Evolutionary conservation across 2,797 vertebrate species (phyloP).

Genomic region (Crenuchus spilurus): DNA sequence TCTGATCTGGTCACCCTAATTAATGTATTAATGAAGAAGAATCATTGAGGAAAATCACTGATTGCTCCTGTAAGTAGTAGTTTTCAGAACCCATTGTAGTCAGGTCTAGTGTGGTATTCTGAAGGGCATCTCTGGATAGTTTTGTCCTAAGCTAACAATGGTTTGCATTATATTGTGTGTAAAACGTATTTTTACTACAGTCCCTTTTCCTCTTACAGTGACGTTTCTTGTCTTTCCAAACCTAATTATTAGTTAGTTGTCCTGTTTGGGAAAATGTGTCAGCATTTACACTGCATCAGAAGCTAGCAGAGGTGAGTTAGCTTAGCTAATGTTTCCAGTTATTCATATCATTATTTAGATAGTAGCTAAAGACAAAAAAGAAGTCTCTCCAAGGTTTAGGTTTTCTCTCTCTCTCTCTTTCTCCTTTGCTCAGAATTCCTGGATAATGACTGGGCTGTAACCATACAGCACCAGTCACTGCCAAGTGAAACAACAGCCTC

Average conservation of each 20-base stretch:
- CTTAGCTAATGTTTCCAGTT: neutral
- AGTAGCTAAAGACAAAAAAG: neutral
- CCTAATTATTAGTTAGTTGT: neutral
- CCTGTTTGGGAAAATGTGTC: neutral
- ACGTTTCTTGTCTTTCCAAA: too few species aligned
- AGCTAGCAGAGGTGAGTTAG: neutral
- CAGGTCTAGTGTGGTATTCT: too few species aligned
- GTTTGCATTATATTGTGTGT: too few species aligned
- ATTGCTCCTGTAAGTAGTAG: neutral
- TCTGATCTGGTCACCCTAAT: too few species aligned
- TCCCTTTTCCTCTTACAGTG: too few species aligned
- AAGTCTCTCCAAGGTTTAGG: neutral
- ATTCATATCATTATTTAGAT: neutral
- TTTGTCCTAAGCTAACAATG: neutral
- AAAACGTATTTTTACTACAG: too few species aligned
- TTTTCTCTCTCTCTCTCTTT: conserved; percentile 61
- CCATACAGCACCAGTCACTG: conserved; percentile 65
- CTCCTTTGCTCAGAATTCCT: conserved; percentile 75
- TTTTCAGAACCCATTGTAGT: neutral
- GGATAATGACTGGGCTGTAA: conserved; percentile 78
- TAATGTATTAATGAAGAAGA: too few species aligned
- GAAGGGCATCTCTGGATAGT: too few species aligned
- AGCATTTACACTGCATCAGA: too few species aligned
- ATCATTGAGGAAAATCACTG: too few species aligned
- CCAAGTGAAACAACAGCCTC: conserved; percentile 79